A percentile compares a stretch with the other conserved stretches of the same genome.
phyloP scores from a whole-genome alignment of 92 coral and sea anemone genomes.

The Phymanthus crucifer region DNA sequence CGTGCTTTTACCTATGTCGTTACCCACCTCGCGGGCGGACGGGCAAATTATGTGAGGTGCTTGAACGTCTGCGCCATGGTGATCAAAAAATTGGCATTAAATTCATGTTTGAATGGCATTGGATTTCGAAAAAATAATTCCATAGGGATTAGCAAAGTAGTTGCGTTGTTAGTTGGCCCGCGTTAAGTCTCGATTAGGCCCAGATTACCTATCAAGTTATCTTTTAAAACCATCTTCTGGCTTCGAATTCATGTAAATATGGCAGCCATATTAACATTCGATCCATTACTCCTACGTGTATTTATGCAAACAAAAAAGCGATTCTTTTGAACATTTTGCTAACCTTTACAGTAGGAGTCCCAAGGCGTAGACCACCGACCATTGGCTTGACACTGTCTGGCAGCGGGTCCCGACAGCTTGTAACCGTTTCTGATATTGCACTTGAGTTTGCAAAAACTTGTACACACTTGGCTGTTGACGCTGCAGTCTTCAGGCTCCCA shows the following conservation, averaged over 20 bases:
- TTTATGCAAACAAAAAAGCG: too few species aligned
- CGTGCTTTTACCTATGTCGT: slow-evolving; percentile 65
- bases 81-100: too few species aligned
- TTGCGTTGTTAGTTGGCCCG: too few species aligned
- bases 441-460: slow-evolving; percentile 69
- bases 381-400: slow-evolving; percentile 63
- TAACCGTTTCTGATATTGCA: slow-evolving; percentile 74
- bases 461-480: slow-evolving; percentile 68
- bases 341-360: slow-evolving; percentile 89
- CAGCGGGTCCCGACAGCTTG: slow-evolving; percentile 62
- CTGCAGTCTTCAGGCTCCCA: slow-evolving; percentile 85
- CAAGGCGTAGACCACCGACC: slow-evolving; percentile 92
- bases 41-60: slow-evolving; percentile 83
- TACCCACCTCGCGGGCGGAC: slow-evolving; percentile 47
- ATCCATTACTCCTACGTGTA: too few species aligned
- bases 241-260: too few species aligned
- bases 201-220: too few species aligned
- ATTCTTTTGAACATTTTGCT: not conserved
- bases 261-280: too few species aligned
- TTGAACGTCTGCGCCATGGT: slow-evolving; percentile 73
- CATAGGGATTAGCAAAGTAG: too few species aligned
- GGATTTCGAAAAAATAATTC: too few species aligned
- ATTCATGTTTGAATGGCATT: too few species aligned
- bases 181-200: too few species aligned
- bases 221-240: too few species aligned